Evolutionary conservation across 2,888 invertebrate species (phyloP).

Genomic region (Molorchus minor): DNA sequence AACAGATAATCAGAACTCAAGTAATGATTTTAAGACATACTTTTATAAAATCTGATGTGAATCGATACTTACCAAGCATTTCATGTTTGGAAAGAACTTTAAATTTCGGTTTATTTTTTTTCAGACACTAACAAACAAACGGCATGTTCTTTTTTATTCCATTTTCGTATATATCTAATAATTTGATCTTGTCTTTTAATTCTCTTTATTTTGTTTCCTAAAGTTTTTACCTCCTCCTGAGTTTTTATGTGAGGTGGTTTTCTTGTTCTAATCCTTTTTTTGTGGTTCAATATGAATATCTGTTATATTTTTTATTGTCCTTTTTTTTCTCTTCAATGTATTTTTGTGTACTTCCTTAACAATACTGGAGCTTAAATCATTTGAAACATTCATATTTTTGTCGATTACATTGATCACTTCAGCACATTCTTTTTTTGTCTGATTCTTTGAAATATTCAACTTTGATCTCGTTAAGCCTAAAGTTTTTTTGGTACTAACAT

Average conservation of each 20-base stretch:
- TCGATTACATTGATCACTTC: too few relatives aligned
- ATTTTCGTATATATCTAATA: slow-evolving; percentile 27
- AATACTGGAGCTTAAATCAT: too few relatives aligned
- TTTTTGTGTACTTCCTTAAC: too few relatives aligned
- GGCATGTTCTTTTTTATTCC: slow-evolving; percentile 29
- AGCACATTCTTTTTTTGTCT: too few relatives aligned
- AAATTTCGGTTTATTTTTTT: slow-evolving; percentile 28
- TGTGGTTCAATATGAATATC: neutral
- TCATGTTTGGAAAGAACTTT: slow-evolving; percentile 26
- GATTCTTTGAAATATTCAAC: too few relatives aligned
- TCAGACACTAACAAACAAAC: slow-evolving; percentile 24
- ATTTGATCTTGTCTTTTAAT: slow-evolving; percentile 27
- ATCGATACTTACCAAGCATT: slow-evolving; percentile 25
- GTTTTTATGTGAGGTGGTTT: slow-evolving; percentile 12
- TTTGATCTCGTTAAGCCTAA: too few relatives aligned
- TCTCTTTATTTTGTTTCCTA: slow-evolving; percentile 28
- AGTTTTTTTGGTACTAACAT: too few relatives aligned
- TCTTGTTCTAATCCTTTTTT: slow-evolving; percentile 16
- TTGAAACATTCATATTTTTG: too few relatives aligned
- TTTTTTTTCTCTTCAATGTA: too few relatives aligned
- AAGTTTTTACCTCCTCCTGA: slow-evolving; percentile 15
- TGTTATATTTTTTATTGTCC: neutral
- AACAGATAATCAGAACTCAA: neutral
- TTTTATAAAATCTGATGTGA: too few relatives aligned
- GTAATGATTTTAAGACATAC: too few relatives aligned